Conservation (phyloP, 2,888 invertebrate species). For the Agrilus cyanescens region DNA sequence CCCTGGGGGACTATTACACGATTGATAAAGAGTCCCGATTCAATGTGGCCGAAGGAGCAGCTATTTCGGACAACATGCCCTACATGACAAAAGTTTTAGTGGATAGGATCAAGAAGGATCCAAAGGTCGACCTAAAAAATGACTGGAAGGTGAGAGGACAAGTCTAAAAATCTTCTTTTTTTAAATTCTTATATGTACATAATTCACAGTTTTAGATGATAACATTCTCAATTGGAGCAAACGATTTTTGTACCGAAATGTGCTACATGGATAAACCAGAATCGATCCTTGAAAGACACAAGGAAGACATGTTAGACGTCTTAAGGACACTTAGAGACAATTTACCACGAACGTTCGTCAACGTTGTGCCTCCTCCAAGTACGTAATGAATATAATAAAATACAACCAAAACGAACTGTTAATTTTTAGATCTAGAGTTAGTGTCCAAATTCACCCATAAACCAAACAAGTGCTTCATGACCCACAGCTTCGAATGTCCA, state of each 20-base stretch:
- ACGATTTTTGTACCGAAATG: constrained; percentile 48
- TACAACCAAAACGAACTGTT: background rate
- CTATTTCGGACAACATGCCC: constrained; percentile 45
- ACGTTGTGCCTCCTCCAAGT: constrained; percentile 42
- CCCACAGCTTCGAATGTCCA: constrained; percentile 41
- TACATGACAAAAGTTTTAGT: constrained; percentile 45
- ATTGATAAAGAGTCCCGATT: constrained; percentile 37
- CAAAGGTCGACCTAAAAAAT: constrained; percentile 40
- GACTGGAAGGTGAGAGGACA: constrained; percentile 46
- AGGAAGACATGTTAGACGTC: constrained; percentile 36
- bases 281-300: constrained; percentile 35
- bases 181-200: background rate
- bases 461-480: constrained; percentile 33
- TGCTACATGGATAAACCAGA: constrained; percentile 38
- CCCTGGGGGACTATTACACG: constrained; percentile 39
- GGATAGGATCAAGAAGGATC: constrained; percentile 40
- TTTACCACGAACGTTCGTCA: constrained; percentile 48
- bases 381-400: constrained; percentile 15
- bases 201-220: constrained; percentile 35
- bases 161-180: background rate
- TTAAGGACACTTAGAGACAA: constrained; percentile 43
- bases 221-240: constrained; percentile 46
- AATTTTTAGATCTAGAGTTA: constrained; percentile 31
- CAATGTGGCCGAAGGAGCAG: constrained; percentile 48
- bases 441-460: constrained; percentile 31